Evolutionary conservation across 2,888 invertebrate genomes (phyloP), one percentile per base, ranked within the genome.

Genomic region (Coenonympha glycerion): DNA sequence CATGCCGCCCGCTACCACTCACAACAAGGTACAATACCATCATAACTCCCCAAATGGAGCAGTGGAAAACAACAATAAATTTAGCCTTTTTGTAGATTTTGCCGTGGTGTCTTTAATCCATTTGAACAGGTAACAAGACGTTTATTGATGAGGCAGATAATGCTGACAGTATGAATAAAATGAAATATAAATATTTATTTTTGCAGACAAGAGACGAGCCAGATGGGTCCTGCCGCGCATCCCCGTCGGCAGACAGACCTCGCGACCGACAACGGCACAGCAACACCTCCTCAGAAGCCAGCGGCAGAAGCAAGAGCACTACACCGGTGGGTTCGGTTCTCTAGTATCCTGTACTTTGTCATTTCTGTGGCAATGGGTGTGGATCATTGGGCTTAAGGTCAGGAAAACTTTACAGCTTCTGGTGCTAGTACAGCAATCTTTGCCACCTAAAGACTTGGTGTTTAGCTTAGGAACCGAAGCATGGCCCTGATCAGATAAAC

Each of bases 151-250:
- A n/a, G n/a, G n/a, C n/a, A n/a, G n/a, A n/a, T n/a, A n/a, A n/a
- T n/a, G n/a, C n/a, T n/a, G n/a, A n/a, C n/a, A n/a, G n/a, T n/a
- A n/a, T n/a, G n/a, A n/a, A n/a, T n/a, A n/a, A n/a, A n/a, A n/a
- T n/a, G n/a, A n/a, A n/a, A n/a, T n/a, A n/a, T n/a, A n/a, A 18
- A 19, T 16, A 1, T 5, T 19, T 21, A 15, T 3, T 13, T 24
- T n/a, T 16, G 39, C 22, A 91, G 88, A 68, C 88, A 3, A 88
- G 93, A 26, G 91, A 91, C 47, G 92, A 92, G 55, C 93, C 93
- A 1, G 93, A 93, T 62, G 93, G 93, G 0, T 93, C 92, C 0
- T 91, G 92, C 15, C 88, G 91, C 4, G 90, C 89, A 33, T 89
- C 90, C 0, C 81, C 82, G 0, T 79, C 74, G 0, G 72, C 73